These are phyloP conservation scores for Epirrita christyi DNA, from an alignment of 2,888 invertebrate species.

Conservation along the genomic window DNA sequence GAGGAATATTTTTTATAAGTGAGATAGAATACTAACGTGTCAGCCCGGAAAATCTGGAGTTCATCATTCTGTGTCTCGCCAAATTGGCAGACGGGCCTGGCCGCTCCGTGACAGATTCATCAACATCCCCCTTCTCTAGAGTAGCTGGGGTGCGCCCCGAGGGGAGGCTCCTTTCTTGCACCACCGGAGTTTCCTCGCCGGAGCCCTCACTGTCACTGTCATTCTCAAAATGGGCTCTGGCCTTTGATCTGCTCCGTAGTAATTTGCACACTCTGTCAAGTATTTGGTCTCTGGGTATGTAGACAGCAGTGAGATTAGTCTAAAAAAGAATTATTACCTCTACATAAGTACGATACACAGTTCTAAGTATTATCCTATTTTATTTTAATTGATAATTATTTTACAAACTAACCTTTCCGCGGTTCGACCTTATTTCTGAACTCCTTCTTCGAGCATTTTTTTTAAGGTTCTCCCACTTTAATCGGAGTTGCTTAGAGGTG, in stretches of 20 bases:
- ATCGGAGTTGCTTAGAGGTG: slow-evolving; percentile 7
- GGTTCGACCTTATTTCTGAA: slow-evolving; percentile 2
- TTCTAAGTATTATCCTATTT: too few relatives aligned
- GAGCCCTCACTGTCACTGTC: slow-evolving; percentile 10
- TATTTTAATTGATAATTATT: too few relatives aligned
- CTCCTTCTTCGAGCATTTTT: slow-evolving; percentile 14
- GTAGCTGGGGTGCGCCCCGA: too few relatives aligned
- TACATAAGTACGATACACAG: too few relatives aligned
- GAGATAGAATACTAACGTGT: background rate
- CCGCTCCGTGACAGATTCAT: background rate
- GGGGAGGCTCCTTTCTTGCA: background rate
- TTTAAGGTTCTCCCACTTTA: slow-evolving; percentile 17
- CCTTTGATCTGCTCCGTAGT: background rate
- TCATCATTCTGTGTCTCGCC: too few relatives aligned
- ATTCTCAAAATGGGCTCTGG: background rate
- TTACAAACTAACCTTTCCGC: slow-evolving; percentile 5
- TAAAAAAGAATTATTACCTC: background rate
- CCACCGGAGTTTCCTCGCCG: background rate
- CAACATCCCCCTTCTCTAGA: background rate
- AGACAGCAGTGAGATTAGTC: slow-evolving; percentile 3
- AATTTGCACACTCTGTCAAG: slow-evolving; percentile 13
- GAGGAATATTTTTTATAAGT: background rate
- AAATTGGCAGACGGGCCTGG: background rate
- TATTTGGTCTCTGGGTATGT: slow-evolving; percentile 10
- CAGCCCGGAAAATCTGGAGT: background rate